Conservation (phyloP, 2,797 vertebrate genomes). For the Xiphophorus birchmanni region DNA sequence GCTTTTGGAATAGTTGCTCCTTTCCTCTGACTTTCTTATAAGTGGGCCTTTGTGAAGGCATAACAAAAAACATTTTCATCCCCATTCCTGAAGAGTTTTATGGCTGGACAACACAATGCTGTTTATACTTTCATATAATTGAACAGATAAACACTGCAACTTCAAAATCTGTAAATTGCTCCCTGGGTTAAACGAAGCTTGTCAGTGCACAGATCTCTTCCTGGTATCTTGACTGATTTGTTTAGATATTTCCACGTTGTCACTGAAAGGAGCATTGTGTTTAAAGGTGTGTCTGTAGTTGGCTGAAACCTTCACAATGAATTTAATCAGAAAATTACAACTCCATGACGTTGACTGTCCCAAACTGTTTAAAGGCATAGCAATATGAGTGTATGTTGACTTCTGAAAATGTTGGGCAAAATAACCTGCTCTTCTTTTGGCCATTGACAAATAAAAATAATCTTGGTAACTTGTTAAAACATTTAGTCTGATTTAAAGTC, state of each 20-base stretch:
- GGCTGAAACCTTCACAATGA: neutral
- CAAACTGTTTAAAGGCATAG: too few species aligned
- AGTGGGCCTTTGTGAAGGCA: too few species aligned
- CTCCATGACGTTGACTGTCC: too few species aligned
- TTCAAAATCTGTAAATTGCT: neutral
- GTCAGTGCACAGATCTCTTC: too few species aligned
- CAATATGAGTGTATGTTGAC: neutral
- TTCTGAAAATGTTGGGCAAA: neutral
- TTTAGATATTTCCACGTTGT: neutral
- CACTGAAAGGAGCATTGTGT: neutral
- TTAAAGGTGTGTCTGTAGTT: neutral
- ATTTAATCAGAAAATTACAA: too few species aligned
- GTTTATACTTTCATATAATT: neutral
- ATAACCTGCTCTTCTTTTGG: neutral
- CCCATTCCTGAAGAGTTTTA: neutral
- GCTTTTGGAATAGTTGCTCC: too few species aligned
- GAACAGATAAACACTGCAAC: neutral
- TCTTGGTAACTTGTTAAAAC: neutral
- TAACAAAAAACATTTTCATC: neutral
- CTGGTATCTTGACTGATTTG: neutral
- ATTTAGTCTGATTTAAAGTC: neutral
- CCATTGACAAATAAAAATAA: neutral
- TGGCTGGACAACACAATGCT: neutral
- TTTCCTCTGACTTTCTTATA: too few species aligned
- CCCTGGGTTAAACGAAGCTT: too few species aligned